phyloP scores from a whole-genome alignment of 1,140 invertebrate genomes.

The Cotesia typhae region DNA sequence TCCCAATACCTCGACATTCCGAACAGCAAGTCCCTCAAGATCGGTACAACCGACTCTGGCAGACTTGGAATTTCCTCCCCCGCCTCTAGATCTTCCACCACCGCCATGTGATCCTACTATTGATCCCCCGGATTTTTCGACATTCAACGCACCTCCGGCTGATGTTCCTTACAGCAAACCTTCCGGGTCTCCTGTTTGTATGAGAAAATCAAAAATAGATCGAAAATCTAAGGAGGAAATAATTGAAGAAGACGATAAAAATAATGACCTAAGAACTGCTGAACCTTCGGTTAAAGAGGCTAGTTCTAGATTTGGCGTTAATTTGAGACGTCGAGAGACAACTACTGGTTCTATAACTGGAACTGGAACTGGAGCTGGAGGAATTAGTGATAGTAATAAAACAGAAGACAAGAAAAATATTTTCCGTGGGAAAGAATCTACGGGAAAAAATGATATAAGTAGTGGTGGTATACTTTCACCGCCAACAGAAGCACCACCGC shows the following conservation, averaged over 20 bases:
- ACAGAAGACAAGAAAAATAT: conserved; percentile 54
- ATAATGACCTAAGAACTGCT: conserved; percentile 70
- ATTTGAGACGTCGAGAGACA: conserved; percentile 73
- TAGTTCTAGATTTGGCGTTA: conserved; percentile 77
- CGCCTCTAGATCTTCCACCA: conserved; percentile 80
- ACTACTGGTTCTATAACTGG: conserved; percentile 64
- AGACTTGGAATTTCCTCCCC: conserved; percentile 86
- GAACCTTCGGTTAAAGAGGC: conserved; percentile 76
- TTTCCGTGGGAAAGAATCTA: conserved; percentile 51
- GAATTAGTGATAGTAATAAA: conserved; percentile 58
- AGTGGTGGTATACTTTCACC: conserved; percentile 34
- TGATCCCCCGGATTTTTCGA: background rate
- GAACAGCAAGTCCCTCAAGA: conserved; percentile 69
- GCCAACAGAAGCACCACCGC: conserved; percentile 46
- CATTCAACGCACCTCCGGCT: background rate
- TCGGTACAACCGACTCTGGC: conserved; percentile 73
- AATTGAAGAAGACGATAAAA: conserved; percentile 57
- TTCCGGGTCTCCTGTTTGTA: conserved; percentile 55
- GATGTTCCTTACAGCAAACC: conserved; percentile 51
- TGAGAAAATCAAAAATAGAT: conserved; percentile 58
- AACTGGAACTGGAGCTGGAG: too few relatives aligned
- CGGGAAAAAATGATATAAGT: conserved; percentile 27
- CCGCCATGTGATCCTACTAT: conserved; percentile 64
- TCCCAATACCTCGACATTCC: conserved; percentile 67
- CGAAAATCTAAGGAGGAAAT: conserved; percentile 55